Base-by-base conservation (phyloP, 2,113 vertebrate species). In the Globicephala melas region DNA sequence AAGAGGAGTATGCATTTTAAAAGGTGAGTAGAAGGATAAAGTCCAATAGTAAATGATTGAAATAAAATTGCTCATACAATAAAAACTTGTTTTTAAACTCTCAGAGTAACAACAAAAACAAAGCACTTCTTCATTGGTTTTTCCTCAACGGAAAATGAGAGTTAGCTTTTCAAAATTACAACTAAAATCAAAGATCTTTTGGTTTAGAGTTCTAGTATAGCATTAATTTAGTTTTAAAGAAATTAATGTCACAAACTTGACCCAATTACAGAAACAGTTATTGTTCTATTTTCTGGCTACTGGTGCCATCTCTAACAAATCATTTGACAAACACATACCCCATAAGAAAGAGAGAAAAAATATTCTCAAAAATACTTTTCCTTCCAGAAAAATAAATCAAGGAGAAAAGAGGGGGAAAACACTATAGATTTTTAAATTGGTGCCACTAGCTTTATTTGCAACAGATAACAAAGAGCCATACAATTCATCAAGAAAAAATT, bases 191-290 rank as follows among this genome's bases (percentile, higher is more conserved):
- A 92, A 20, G 31, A 53, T n/a, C 13, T 71, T 83, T 89, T 84
- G 31, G n/a, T 70, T 80, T 65, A 85, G 17, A 89, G 26, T 91
- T 2, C 3, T 67, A 93, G 17, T 62, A 80, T 1, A 74, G 12
- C n/a, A 74, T 89, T 95, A 86, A 94, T 65, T 92, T 65, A 89
- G 38, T 94, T 94, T 26, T 62, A 71, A 47, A 92, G 92, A 76
- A 91, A 74, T n/a, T 63, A 47, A 73, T 14, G 38, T 41, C 47
- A 94, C 44, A 94, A 83, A 93, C 84, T 36, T 68, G 50, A 84
- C 74, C 17, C 63, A 84, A 67, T 38, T 93, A 80, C 14, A 79
- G 20, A 94, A 93, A 70, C 8, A 90, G 55, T 71, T 93, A 81
- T 50, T 70, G 38, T 83, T 87, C 6, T 89, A 58, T 38, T 41